These are phyloP conservation scores for Tetrapedia diversipes DNA, from an alignment of 2,888 invertebrate genomes.

Conservation along the genomic window DNA sequence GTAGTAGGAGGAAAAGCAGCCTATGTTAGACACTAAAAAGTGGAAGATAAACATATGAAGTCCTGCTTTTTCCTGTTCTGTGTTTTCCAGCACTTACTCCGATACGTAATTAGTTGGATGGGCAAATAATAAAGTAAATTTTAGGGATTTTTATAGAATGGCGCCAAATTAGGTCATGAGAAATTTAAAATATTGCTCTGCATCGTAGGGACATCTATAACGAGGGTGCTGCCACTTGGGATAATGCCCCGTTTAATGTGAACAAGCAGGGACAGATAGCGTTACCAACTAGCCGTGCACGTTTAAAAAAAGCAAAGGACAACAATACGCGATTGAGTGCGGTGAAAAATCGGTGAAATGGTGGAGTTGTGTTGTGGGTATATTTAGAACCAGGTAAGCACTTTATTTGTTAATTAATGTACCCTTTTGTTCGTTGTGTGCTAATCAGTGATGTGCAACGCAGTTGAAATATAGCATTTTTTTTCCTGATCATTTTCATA, in stretches of 20 bases:
- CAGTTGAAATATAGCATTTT: not conserved
- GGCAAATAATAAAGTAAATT: not conserved
- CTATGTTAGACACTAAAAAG: not conserved
- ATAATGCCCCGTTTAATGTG: constrained; percentile 3
- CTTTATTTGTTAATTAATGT: constrained; percentile 34
- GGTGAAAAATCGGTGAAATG: constrained; percentile 75
- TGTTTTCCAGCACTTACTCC: not conserved
- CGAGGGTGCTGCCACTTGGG: constrained; percentile 1
- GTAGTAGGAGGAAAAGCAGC: not conserved
- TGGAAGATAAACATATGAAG: not conserved
- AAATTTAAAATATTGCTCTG: constrained; percentile 1
- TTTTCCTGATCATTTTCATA: constrained; percentile 20
- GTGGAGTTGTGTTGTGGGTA: constrained; percentile 73
- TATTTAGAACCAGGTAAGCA: constrained; percentile 76
- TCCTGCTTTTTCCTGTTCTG: not conserved
- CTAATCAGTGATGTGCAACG: constrained; percentile 26
- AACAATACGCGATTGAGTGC: constrained; percentile 72
- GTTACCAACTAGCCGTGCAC: constrained; percentile 39
- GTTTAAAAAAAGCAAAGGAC: constrained; percentile 70
- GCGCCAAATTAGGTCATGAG: not conserved
- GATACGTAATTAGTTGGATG: not conserved
- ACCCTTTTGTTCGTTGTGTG: constrained; percentile 3
- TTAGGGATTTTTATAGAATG: not conserved
- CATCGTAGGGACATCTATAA: constrained; percentile 10
- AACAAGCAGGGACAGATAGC: constrained; percentile 56